Evolutionary conservation across 2,797 vertebrate genomes (phyloP).

Genomic region (Eurystomus glaucurus): DNA sequence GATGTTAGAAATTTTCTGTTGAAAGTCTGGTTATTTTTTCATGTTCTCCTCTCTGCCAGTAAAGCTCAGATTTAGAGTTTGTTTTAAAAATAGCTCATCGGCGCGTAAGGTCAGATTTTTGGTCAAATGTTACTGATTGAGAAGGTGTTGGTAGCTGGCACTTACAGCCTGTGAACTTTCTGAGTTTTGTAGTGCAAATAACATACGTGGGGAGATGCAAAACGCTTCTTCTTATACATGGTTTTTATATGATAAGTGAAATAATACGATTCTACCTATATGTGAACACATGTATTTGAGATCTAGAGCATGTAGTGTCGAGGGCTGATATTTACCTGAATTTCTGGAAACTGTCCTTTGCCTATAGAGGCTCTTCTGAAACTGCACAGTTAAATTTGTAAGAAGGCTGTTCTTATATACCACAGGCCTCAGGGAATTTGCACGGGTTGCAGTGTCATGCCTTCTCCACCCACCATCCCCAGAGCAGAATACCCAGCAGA

Average conservation of each 20-base stretch:
- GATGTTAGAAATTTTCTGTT: not conserved
- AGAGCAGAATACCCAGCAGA: not conserved
- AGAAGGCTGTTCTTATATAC: not conserved
- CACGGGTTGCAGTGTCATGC: not conserved
- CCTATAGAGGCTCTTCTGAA: not conserved
- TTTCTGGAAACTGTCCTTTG: not conserved
- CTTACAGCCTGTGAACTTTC: not conserved
- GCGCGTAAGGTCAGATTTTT: not conserved
- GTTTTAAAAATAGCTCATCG: not conserved
- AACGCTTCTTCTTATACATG: not conserved
- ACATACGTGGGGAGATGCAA: not conserved
- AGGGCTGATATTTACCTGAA: not conserved
- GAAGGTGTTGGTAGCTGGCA: not conserved
- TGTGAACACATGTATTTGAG: not conserved
- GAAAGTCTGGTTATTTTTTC: not conserved
- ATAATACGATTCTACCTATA: not conserved
- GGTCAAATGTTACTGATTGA: not conserved
- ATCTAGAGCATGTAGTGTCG: not conserved
- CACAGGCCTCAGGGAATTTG: accelerated
- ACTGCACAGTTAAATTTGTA: not conserved
- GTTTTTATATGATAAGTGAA: not conserved
- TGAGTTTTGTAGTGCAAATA: not conserved
- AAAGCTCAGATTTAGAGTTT: not conserved
- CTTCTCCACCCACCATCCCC: not conserved
- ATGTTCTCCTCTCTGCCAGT: not conserved